Evolutionary conservation across 2,888 invertebrate species (phyloP).

Genomic region (Lasioglossum vierecki): DNA sequence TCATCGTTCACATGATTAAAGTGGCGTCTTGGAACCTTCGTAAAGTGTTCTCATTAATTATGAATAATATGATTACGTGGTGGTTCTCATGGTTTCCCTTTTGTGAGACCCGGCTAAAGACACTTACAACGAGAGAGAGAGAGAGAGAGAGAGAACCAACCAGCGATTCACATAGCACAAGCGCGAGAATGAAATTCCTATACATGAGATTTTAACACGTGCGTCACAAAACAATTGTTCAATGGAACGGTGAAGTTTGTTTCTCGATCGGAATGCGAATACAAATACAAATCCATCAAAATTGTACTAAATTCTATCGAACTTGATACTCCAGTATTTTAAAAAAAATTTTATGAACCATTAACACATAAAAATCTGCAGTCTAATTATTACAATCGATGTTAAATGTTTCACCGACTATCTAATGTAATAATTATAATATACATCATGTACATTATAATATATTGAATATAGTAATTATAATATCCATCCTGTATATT

Average conservation of each 20-base stretch:
- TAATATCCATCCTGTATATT: no score
- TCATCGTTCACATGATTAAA: constrained; percentile 68
- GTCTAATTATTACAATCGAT: no score
- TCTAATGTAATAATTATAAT: no score
- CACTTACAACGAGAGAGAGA: constrained; percentile 15
- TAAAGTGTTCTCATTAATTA: constrained; percentile 72
- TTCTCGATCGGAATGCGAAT: no score
- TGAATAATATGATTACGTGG: constrained; percentile 76
- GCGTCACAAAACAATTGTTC: constrained; percentile 9
- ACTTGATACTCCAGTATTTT: background rate
- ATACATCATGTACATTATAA: no score
- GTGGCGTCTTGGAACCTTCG: constrained; percentile 49
- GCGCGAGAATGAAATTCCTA: constrained; percentile 50
- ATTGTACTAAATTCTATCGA: no score
- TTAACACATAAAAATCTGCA: no score
- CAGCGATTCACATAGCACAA: constrained; percentile 36
- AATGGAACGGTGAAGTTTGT: background rate
- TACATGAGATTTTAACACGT: constrained; percentile 29
- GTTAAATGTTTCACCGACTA: no score
- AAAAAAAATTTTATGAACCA: no score
- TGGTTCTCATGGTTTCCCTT: constrained; percentile 77
- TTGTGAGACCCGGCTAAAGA: constrained; percentile 63
- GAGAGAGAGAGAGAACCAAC: constrained; percentile 27
- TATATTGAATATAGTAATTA: no score
- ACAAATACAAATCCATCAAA: no score